Conservation (phyloP, 2,888 invertebrate species). For the Danaus chrysippus region DNA sequence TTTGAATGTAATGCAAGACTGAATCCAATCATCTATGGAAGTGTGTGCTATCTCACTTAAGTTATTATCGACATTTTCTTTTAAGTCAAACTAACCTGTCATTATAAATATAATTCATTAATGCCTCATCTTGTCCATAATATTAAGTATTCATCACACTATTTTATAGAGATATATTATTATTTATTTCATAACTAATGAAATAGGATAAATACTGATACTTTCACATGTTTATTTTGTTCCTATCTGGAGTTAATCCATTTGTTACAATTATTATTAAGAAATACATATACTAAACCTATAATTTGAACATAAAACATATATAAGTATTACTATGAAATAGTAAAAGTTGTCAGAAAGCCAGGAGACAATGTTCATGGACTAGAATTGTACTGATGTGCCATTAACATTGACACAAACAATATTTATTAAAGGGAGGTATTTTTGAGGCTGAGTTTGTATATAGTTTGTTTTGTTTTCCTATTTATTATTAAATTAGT, state of each 20-base stretch:
- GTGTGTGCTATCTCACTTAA: too few relatives aligned
- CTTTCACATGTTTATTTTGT: constrained; percentile 42
- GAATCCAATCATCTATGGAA: constrained; percentile 53
- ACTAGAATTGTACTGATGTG: neutral
- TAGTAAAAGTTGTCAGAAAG: constrained; percentile 2
- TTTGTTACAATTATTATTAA: constrained; percentile 13
- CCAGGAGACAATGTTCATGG: neutral
- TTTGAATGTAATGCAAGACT: constrained; percentile 64
- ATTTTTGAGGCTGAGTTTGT: constrained; percentile 64
- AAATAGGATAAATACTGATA: constrained; percentile 46
- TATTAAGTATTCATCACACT: constrained; percentile 69
- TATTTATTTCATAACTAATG: constrained; percentile 66
- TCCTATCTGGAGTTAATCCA: constrained; percentile 35
- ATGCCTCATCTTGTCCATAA: constrained; percentile 74
- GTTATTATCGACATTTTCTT: too few relatives aligned
- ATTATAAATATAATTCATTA: constrained; percentile 50
- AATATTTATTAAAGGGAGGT: constrained; percentile 38
- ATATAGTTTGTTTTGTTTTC: constrained; percentile 59
- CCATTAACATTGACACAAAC: constrained; percentile 9
- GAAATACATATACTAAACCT: neutral
- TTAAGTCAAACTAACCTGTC: too few relatives aligned
- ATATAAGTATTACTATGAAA: constrained; percentile 5
- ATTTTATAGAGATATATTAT: constrained; percentile 61
- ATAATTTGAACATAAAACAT: too few relatives aligned
- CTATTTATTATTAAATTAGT: constrained; percentile 60